Conservation (phyloP, 2,888 invertebrate genomes). For the Lithosia quadra region DNA sequence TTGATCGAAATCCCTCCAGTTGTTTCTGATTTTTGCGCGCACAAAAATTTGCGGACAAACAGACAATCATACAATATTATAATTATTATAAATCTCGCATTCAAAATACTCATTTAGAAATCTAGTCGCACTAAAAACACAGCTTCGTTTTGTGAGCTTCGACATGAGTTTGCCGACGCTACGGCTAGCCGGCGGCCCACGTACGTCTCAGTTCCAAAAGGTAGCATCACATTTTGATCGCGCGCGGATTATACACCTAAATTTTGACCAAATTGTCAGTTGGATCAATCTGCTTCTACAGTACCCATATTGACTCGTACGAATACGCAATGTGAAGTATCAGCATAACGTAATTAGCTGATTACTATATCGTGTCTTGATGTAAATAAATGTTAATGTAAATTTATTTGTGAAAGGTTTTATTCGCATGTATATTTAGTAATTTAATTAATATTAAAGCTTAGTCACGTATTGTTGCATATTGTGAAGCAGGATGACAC, state of each 20-base stretch:
- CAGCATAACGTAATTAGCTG: constrained; percentile 40
- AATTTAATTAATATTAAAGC: constrained; percentile 25
- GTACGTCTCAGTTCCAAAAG: too few relatives aligned
- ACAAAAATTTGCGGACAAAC: too few relatives aligned
- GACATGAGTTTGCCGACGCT: too few relatives aligned
- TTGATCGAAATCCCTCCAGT: too few relatives aligned
- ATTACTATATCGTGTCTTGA: constrained; percentile 38
- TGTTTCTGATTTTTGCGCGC: too few relatives aligned
- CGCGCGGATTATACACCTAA: neutral
- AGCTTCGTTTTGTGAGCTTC: too few relatives aligned
- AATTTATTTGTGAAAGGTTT: constrained; percentile 32
- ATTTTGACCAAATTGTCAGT: neutral
- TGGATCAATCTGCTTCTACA: neutral
- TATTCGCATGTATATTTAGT: constrained; percentile 37
- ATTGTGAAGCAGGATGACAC: constrained; percentile 26
- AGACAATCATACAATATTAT: too few relatives aligned
- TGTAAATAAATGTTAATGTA: constrained; percentile 35
- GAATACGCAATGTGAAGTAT: constrained; percentile 8
- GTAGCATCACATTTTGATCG: too few relatives aligned
- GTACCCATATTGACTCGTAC: neutral
- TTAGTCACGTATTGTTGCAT: constrained; percentile 28
- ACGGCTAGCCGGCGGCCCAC: too few relatives aligned
- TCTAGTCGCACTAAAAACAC: too few relatives aligned
- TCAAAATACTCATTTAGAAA: too few relatives aligned
- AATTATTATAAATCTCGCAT: too few relatives aligned